Evolutionary conservation across 92 coral and sea anemone genomes (phyloP).

Genomic region (Bergia sp.): DNA sequence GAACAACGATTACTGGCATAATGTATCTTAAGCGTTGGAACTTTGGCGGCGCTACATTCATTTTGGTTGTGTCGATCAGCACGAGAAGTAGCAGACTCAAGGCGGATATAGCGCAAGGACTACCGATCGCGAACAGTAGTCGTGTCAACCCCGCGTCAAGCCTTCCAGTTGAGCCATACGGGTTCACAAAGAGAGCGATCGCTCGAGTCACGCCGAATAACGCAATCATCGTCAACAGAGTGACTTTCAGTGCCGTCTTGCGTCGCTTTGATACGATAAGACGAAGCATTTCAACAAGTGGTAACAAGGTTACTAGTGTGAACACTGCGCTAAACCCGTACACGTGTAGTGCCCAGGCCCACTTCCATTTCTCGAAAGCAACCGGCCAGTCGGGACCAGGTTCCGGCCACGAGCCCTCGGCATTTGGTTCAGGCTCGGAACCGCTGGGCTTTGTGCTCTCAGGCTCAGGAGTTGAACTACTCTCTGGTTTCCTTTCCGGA

Average conservation of each 20-base stretch:
- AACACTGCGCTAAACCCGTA: conserved; percentile 80
- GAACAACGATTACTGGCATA: conserved; percentile 68
- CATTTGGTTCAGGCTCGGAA: conserved; percentile 75
- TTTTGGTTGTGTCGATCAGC: conserved; percentile 92
- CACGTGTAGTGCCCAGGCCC: conserved; percentile 93
- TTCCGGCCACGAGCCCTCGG: conserved; percentile 88
- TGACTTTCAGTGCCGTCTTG: conserved; percentile 74
- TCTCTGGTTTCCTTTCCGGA: conserved; percentile 36
- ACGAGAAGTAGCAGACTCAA: conserved; percentile 85
- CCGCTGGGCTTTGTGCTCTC: conserved; percentile 41
- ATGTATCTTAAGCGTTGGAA: conserved; percentile 82
- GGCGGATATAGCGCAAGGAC: conserved; percentile 89
- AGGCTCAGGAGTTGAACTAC: conserved; percentile 34
- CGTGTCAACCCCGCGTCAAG: conserved; percentile 57
- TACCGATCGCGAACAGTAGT: conserved; percentile 84
- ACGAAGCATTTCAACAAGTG: conserved; percentile 67
- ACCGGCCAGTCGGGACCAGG: conserved; percentile 93
- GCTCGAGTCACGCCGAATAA: conserved; percentile 80
- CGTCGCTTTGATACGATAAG: conserved; percentile 54
- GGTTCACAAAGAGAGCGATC: conserved; percentile 67
- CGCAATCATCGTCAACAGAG: conserved; percentile 70
- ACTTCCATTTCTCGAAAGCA: conserved; percentile 76
- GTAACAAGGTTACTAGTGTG: conserved; percentile 57
- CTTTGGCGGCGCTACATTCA: conserved; percentile 93
- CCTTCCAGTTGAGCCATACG: conserved; percentile 76